phyloP scores from a whole-genome alignment of 2,797 vertebrate species.

The Tenualosa ilisha region DNA sequence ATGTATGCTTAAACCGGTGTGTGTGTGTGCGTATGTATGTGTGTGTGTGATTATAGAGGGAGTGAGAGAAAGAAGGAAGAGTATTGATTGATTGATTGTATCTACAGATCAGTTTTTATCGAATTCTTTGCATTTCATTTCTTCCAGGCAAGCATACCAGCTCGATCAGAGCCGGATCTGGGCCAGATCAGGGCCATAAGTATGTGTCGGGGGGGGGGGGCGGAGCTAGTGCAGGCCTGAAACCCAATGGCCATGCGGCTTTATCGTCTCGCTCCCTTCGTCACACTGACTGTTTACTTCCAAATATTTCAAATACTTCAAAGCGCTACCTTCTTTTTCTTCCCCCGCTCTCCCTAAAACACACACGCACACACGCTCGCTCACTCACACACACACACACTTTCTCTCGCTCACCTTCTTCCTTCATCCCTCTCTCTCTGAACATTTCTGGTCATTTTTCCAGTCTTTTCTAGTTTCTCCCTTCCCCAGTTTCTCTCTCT shows the following conservation, averaged over 20 bases:
- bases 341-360: not conserved
- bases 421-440: slow-evolving; percentile 37
- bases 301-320: slow-evolving; percentile 2
- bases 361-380: not conserved
- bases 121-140: too few species aligned
- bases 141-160: too few species aligned
- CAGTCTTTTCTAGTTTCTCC: not conserved
- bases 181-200: not conserved
- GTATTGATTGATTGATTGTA: too few species aligned
- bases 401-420: slow-evolving; percentile 29
- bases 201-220: too few species aligned
- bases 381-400: not conserved
- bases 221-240: not conserved
- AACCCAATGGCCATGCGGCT: not conserved
- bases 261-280: not conserved
- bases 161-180: too few species aligned
- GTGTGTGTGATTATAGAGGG: not conserved
- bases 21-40: not conserved
- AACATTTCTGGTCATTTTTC: not conserved
- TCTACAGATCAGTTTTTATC: too few species aligned
- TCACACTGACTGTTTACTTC: not conserved
- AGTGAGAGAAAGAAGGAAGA: too few species aligned
- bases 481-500: not conserved
- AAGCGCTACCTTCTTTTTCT: not conserved
- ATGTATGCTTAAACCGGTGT: not conserved